Conservation (phyloP, 1,140 invertebrate genomes). For the Aphis gossypii region DNA sequence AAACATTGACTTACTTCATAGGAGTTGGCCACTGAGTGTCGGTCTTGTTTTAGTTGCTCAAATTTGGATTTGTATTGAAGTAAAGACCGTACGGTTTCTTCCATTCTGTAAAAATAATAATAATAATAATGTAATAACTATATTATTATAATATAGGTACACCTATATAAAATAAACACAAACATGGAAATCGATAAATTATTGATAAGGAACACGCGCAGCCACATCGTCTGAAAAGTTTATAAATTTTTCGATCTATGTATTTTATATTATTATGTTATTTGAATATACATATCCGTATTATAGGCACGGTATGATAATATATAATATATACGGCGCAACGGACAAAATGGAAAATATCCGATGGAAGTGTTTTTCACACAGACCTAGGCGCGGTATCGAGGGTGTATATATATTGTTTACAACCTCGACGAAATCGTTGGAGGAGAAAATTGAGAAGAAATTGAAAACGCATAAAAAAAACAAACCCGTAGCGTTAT, state of each 20-base stretch:
- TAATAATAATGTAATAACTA: not conserved
- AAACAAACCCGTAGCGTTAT: not conserved
- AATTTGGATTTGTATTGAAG: slow-evolving; percentile 79
- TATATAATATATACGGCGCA: not conserved
- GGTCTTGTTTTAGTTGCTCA: slow-evolving; percentile 82
- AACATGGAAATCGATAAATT: not conserved
- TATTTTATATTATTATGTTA: not conserved
- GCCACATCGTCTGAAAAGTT: not conserved
- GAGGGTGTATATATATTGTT: slow-evolving; percentile 25
- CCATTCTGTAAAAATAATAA: slow-evolving; percentile 71
- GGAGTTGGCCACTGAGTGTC: slow-evolving; percentile 74
- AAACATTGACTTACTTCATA: slow-evolving; percentile 72
- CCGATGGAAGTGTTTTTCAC: not conserved
- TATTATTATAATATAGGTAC: not conserved
- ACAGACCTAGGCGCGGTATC: not conserved
- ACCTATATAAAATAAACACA: not conserved
- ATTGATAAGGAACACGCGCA: not conserved
- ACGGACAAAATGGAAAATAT: not conserved
- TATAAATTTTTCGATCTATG: not conserved
- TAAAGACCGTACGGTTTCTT: slow-evolving; percentile 75
- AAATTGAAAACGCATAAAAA: slow-evolving; percentile 50
- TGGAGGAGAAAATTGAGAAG: slow-evolving; percentile 56
- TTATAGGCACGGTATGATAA: not conserved
- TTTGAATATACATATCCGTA: not conserved
- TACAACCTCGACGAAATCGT: slow-evolving; percentile 48